Evolutionary conservation across 2,797 vertebrate genomes (phyloP).

Genomic region (Mus spretus): DNA sequence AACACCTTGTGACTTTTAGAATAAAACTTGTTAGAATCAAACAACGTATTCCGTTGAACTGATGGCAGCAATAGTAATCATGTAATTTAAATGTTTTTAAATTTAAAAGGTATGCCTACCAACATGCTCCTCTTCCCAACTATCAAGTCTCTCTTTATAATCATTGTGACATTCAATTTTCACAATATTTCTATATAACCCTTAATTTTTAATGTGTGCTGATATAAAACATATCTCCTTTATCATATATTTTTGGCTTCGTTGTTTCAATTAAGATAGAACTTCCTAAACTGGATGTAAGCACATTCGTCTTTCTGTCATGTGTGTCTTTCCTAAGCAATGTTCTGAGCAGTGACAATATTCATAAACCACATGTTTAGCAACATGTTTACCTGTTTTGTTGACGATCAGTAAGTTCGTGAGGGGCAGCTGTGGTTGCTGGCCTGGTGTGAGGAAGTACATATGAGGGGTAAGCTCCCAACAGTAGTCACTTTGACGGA

Average conservation of each 20-base stretch:
- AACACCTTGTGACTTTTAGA: not conserved
- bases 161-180: not conserved
- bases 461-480: constrained; percentile 91
- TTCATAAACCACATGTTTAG: not conserved
- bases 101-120: not conserved
- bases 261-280: not conserved
- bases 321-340: not conserved
- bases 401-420: constrained; percentile 93
- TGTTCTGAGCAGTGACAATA: not conserved
- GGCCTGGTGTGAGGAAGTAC: constrained; percentile 89
- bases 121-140: not conserved
- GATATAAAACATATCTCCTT: not conserved
- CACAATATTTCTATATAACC: not conserved
- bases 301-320: not conserved
- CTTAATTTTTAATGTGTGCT: not conserved
- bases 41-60: not conserved
- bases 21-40: not conserved
- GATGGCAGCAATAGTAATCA: not conserved
- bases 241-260: not conserved
- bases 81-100: not conserved
- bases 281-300: not conserved
- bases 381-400: constrained; percentile 89
- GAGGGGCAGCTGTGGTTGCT: constrained; percentile 85
- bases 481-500: constrained; percentile 83
- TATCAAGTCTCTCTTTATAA: not conserved